These are phyloP conservation scores for Aradus depressus DNA, from an alignment of 2,888 invertebrate species.

Conservation along the genomic window DNA sequence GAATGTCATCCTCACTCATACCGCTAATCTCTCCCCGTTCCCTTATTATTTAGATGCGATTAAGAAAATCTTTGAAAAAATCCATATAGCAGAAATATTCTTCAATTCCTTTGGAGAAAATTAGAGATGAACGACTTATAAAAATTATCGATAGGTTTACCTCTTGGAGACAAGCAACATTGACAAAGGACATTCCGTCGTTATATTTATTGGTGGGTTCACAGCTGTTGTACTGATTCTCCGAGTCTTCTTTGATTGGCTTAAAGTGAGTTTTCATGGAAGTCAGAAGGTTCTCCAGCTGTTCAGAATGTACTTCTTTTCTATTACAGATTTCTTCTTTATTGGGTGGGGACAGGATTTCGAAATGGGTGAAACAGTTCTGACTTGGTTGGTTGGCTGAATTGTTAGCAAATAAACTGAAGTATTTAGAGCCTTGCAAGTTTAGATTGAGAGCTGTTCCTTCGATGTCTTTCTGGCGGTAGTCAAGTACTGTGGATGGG, in stretches of 20 bases:
- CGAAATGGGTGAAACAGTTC: no score
- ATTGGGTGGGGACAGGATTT: no score
- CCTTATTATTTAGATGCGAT: no score
- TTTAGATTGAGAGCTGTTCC: slow-evolving; percentile 37
- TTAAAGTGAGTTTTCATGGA: slow-evolving; percentile 73
- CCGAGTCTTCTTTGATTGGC: slow-evolving; percentile 49
- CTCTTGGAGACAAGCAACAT: slow-evolving; percentile 48
- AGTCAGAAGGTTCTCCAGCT: slow-evolving; percentile 60
- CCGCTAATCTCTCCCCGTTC: no score
- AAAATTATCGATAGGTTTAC: slow-evolving; percentile 42
- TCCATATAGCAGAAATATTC: background rate
- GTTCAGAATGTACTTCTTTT: slow-evolving; percentile 30
- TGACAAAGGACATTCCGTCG: slow-evolving; percentile 63
- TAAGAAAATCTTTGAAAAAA: no score
- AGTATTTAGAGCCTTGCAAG: no score
- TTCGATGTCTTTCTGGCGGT: slow-evolving; percentile 36
- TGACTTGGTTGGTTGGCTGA: no score
- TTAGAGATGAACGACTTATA: background rate
- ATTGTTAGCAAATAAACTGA: no score
- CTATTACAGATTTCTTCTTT: no score
- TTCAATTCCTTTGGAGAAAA: background rate
- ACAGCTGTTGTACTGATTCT: slow-evolving; percentile 6
- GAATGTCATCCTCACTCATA: no score
- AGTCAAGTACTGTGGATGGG: slow-evolving; percentile 11
- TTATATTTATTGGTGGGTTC: slow-evolving; percentile 37